Evolutionary conservation across 2,888 invertebrate species (phyloP).

Genomic region (Nomada ruficornis): DNA sequence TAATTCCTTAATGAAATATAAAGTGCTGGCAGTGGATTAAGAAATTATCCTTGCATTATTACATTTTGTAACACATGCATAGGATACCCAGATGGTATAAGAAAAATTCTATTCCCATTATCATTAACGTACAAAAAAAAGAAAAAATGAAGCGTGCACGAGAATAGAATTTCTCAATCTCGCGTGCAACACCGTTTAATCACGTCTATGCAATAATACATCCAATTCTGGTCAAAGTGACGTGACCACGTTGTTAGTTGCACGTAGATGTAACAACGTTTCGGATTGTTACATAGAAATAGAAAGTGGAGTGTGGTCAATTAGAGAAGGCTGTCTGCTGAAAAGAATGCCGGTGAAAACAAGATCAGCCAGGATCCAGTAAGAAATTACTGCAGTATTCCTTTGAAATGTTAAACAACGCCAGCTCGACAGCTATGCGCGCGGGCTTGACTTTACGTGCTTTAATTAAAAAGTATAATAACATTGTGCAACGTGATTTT

Average conservation of each 20-base stretch:
- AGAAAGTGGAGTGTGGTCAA: constrained; percentile 71
- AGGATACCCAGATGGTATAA: too few relatives aligned
- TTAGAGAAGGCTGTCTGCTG: constrained; percentile 53
- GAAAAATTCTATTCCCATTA: neutral
- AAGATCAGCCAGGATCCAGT: constrained; percentile 22
- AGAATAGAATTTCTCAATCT: constrained; percentile 31
- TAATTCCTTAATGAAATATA: too few relatives aligned
- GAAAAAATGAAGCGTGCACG: neutral
- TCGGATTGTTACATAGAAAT: constrained; percentile 71
- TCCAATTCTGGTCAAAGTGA: constrained; percentile 39
- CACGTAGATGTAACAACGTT: constrained; percentile 49
- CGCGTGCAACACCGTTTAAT: constrained; percentile 13
- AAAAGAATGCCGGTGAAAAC: constrained; percentile 51
- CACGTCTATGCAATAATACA: constrained; percentile 31
- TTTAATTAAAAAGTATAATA: constrained; percentile 38
- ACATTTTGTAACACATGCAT: too few relatives aligned
- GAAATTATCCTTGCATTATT: too few relatives aligned
- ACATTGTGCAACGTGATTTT: neutral
- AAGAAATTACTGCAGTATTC: constrained; percentile 21
- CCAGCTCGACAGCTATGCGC: neutral
- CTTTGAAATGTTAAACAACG: constrained; percentile 35
- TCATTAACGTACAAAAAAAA: neutral
- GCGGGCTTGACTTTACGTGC: neutral
- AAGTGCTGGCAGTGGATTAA: too few relatives aligned
- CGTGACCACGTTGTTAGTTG: constrained; percentile 42